Evolutionary conservation across 2,797 vertebrate genomes (phyloP).

Genomic region (Platyrinchus mystaceus): DNA sequence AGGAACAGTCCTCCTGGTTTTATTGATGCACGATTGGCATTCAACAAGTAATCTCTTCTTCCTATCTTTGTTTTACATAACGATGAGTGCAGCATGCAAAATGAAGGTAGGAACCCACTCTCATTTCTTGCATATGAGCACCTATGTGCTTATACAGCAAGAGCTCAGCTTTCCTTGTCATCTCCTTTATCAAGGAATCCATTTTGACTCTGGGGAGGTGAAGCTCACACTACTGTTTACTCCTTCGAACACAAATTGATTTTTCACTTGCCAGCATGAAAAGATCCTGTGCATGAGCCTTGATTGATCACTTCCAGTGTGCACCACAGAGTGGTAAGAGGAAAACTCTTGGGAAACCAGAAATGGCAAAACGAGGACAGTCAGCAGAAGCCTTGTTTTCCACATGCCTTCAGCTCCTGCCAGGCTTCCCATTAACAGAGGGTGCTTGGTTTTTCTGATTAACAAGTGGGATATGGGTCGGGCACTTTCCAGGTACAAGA

Average conservation of each 20-base stretch:
- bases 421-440: background rate
- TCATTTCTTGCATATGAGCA: background rate
- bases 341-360: conserved; percentile 17
- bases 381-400: background rate
- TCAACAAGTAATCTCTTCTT: conserved; percentile 9
- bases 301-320: conserved; percentile 43
- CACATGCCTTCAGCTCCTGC: background rate
- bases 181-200: conserved; percentile 18
- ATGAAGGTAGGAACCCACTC: background rate
- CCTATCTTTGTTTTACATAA: conserved; percentile 1
- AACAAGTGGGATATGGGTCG: background rate
- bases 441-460: background rate
- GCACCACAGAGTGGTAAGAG: background rate
- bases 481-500: background rate
- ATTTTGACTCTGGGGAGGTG: conserved; percentile 34
- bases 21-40: background rate
- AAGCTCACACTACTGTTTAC: conserved; percentile 29
- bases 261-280: conserved; percentile 51
- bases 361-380: background rate
- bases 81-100: background rate
- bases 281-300: conserved; percentile 17
- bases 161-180: background rate
- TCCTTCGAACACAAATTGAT: conserved; percentile 51
- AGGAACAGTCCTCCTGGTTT: background rate
- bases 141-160: background rate